Evolutionary conservation across 37 sponge, comb jelly and placozoan genomes (phyloP).

Genomic region (Dysidea cf. avara): DNA sequence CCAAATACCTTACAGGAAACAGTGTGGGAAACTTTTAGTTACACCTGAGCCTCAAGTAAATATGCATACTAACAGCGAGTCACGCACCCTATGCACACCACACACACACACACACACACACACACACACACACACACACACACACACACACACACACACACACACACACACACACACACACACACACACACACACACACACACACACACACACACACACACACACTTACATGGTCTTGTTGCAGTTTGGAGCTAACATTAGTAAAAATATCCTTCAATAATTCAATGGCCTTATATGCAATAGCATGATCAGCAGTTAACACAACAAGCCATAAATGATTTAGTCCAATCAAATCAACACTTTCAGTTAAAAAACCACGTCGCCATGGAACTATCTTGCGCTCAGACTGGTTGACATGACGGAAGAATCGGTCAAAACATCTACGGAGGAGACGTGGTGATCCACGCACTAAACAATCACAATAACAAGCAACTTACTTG

Average conservation of each 20-base stretch:
- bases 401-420: constrained; percentile 80
- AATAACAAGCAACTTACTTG: constrained; percentile 40
- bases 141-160: constrained; percentile 22
- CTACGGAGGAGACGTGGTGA: constrained; percentile 13
- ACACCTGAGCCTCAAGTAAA: too few species aligned
- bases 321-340: constrained; percentile 91
- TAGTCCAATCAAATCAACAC: constrained; percentile 76
- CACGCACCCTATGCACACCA: not conserved
- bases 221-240: constrained; percentile 63
- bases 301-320: constrained; percentile 62
- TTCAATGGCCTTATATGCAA: constrained; percentile 86
- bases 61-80: not conserved
- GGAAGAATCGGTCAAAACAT: constrained; percentile 90
- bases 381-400: constrained; percentile 54
- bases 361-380: constrained; percentile 68
- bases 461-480: too few species aligned
- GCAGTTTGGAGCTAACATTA: constrained; percentile 72
- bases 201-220: not conserved
- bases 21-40: too few species aligned
- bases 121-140: constrained; percentile 19
- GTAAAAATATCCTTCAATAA: constrained; percentile 87
- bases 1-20: too few species aligned
- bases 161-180: constrained; percentile 7
- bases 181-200: constrained; percentile 6
- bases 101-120: not conserved